These are phyloP conservation scores for Tautogolabrus adspersus DNA, from an alignment of 2,113 vertebrate species.

Conservation along the genomic window DNA sequence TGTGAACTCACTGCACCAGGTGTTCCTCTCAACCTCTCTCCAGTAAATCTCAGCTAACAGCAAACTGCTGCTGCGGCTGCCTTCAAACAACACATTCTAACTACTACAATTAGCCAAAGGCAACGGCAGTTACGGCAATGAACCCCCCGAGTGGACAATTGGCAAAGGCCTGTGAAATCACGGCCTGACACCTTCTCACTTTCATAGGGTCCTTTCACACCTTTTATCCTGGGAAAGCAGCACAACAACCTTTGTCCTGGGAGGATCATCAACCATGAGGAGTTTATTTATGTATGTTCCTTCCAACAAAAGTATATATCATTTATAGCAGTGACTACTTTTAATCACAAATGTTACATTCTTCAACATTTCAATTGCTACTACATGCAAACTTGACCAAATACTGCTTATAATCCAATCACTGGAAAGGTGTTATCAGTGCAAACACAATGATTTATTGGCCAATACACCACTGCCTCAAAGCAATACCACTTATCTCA, in stretches of 20 bases:
- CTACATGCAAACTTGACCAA: neutral
- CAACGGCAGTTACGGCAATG: neutral
- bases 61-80: constrained; percentile 27
- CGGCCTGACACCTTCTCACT: constrained; percentile 46
- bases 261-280: neutral
- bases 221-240: constrained; percentile 28
- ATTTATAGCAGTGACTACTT: neutral
- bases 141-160: constrained; percentile 53
- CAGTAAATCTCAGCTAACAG: constrained; percentile 63
- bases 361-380: no score
- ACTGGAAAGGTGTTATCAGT: neutral
- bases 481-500: neutral
- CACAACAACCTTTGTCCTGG: neutral
- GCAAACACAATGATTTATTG: constrained; percentile 7
- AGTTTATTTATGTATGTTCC: neutral
- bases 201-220: constrained; percentile 38
- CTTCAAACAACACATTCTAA: constrained; percentile 53
- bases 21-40: constrained; percentile 56
- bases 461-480: constrained; percentile 2
- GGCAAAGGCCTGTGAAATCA: constrained; percentile 50
- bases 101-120: constrained; percentile 51
- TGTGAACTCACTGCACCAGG: constrained; percentile 61
- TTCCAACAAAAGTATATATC: neutral
- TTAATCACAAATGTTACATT: neutral
- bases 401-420: constrained; percentile 8